Evolutionary conservation across 2,888 invertebrate genomes (phyloP), one percentile per base, ranked within the genome.

Genomic region (Drosophila mettleri): DNA sequence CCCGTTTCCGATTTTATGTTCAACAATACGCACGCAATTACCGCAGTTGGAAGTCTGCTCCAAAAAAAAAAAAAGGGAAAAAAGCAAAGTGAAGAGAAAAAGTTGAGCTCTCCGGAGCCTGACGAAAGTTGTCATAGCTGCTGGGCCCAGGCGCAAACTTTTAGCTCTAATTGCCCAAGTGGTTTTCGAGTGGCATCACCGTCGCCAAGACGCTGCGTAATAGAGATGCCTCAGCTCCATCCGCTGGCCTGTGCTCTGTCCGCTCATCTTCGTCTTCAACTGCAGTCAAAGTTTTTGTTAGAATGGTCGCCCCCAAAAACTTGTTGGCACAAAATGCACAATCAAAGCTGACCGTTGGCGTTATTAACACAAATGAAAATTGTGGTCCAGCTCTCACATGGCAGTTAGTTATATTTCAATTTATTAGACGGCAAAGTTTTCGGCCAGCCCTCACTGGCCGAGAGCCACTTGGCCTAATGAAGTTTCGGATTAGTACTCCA

Each of bases 11-110:
- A 43, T 57, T 41, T 46, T 38, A 39, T 61, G 67, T 20, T 55
- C 66, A 69, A 82, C 82, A 82, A 82, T 85, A 82, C 82, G 80
- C 85, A 85, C 74, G 82, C 82, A 82, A 82, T 82, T 82, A 85
- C 85, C 77, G 82, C 82, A 81, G 69, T 70, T 72, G 68, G 68
- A 43, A 78, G 69, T 80, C 34, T 16, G 29, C 43, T n/a, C n/a
- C 7, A 48, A 22, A 22, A 34, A 22, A 49, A 9, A 31, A 22
- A 14, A 22, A 8, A 1, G 6, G 2, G 3, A 1, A 29, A 12
- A 31, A 43, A 18, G 36, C 16, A 6, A 10, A 41, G 22, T n/a
- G 24, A 9, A 24, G 10, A 24, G 24, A 49, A 49, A 49, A 34
- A 34, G 67, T 86, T 80, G 58, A 70, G 58, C 70, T 80, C 78